Evolutionary conservation across 2,113 vertebrate species (phyloP), one percentile per base, ranked within the genome.

Genomic region (Calonectris borealis): DNA sequence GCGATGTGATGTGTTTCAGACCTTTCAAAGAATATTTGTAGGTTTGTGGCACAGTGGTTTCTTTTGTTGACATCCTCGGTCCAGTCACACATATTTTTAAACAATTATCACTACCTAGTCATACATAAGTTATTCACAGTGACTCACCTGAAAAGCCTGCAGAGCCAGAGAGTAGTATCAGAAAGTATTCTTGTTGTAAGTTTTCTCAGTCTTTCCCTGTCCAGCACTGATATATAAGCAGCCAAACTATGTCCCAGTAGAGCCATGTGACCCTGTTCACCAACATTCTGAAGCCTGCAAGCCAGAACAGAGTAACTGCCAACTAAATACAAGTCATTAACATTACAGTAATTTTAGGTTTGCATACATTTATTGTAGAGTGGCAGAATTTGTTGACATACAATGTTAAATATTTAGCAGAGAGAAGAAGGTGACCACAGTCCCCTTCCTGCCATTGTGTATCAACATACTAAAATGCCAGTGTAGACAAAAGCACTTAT

Each of bases 161-260:
- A 99, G 29, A 99, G 98, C 99, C 99, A 99, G 60, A 99, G 98
- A 1, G 99, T 99, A 57, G 99, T 99, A 95, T 99, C 99, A 3
- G 99, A 99, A 87, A 99, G 98, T 96, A 99, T 99, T 79, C 99
- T 98, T 2, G 99, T 99, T 78, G 99, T 99, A 51, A 99, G 98
- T 86, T 99, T 99, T 87, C 99, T 97, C 90, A 99, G 97, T 32
- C 98, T 97, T 65, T 99, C 99, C 95, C 97, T 98, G 96, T 99
- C 98, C 98, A 99, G 86, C 68, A 99, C 98, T 2, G 99, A 99
- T 96, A 99, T 99, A 95, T 99, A 99, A 44, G 99, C 99, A 15
- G 99, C 99, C 97, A 99, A 97, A 96, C 99, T 99, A 78, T 99
- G 99, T 55, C 99, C 99, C 96, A 99, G 91, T 38, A 99, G 96